Conservation (phyloP, 1,140 invertebrate genomes). For the Scaptodrosophila lebanonensis region DNA sequence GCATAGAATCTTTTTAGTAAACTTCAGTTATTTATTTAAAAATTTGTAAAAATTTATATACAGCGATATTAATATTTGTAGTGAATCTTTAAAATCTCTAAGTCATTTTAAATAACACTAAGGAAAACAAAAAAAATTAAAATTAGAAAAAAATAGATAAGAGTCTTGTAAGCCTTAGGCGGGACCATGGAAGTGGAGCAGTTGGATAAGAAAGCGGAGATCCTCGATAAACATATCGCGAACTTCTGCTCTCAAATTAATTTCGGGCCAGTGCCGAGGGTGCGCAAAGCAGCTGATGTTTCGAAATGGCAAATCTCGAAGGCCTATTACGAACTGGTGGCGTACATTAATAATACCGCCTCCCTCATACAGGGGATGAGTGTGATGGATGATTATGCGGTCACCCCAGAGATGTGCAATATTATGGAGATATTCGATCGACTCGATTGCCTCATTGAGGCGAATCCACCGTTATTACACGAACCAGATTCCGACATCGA, state of each 20-base stretch:
- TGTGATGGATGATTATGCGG: conserved; percentile 3
- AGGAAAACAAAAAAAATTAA: too few species aligned
- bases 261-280: conserved; percentile 1
- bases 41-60: too few species aligned
- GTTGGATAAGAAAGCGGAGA: background rate
- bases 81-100: too few species aligned
- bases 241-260: conserved; percentile 3
- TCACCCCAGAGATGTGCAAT: conserved; percentile 18
- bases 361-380: conserved; percentile 36
- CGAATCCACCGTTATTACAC: background rate
- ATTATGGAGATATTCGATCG: conserved; percentile 36
- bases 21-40: too few species aligned
- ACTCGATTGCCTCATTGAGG: conserved; percentile 11
- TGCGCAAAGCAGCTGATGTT: conserved; percentile 10
- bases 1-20: too few species aligned
- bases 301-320: conserved; percentile 20
- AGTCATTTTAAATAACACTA: too few species aligned
- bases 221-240: background rate
- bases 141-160: too few species aligned
- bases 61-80: too few species aligned
- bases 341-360: conserved; percentile 35
- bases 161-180: too few species aligned
- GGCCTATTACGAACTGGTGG: conserved; percentile 28
- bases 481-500: too few species aligned
- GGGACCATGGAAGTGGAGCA: background rate